phyloP scores from a whole-genome alignment of 2,113 vertebrate species.

The Eulemur macaco region DNA sequence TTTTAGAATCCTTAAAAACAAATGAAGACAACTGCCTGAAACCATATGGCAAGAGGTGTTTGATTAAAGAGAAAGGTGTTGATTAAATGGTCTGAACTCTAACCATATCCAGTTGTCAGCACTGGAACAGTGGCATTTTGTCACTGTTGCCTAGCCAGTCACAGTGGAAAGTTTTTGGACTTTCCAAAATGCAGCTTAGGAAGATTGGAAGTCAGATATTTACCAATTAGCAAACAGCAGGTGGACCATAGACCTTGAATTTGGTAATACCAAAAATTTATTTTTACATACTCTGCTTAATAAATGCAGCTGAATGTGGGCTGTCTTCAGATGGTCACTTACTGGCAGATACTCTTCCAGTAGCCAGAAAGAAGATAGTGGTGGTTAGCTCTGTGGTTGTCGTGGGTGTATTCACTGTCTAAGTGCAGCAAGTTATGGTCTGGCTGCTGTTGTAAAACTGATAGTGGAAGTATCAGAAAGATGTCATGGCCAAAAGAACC shows the following conservation, averaged over 20 bases:
- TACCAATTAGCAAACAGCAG: not conserved
- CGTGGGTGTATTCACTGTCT: not conserved
- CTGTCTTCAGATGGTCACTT: not conserved
- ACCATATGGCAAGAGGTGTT: not conserved
- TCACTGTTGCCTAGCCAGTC: not conserved
- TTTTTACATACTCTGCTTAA: not conserved
- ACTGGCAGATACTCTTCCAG: not conserved
- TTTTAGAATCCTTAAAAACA: not conserved
- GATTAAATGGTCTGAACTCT: not conserved
- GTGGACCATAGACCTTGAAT: not conserved
- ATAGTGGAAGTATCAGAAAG: not conserved
- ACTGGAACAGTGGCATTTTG: not conserved
- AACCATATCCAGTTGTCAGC: not conserved
- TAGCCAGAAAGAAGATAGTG: not conserved
- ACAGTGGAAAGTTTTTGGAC: not conserved
- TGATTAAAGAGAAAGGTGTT: not conserved
- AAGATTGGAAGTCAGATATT: not conserved
- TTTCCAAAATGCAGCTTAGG: not conserved
- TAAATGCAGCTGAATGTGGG: not conserved
- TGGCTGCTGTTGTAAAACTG: not conserved
- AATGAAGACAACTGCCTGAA: not conserved
- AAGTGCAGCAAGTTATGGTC: not conserved
- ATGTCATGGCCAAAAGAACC: not conserved
- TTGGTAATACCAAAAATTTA: not conserved
- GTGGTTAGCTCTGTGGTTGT: not conserved